A percentile compares a stretch with the other conserved stretches of the same genome.
phyloP scores from a whole-genome alignment of 2,113 vertebrate species.

The Physeter macrocephalus region DNA sequence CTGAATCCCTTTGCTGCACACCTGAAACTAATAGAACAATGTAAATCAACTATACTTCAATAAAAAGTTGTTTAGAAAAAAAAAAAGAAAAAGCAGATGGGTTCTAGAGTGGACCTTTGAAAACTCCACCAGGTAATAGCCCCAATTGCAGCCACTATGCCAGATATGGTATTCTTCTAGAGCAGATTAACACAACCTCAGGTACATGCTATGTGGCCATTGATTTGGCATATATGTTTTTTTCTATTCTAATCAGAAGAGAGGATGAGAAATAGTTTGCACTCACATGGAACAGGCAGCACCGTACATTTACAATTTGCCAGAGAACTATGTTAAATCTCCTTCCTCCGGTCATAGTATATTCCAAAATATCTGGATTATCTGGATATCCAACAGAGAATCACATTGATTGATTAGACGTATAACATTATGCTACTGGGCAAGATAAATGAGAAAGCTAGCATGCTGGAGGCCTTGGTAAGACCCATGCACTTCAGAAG shows the following conservation, averaged over 20 bases:
- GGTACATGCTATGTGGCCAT: neutral
- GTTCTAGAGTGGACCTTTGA: neutral
- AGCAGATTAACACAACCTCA: neutral
- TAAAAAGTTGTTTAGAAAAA: neutral
- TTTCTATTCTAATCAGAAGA: neutral
- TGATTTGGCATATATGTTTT: neutral
- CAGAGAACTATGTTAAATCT: neutral
- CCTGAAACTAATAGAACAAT: neutral
- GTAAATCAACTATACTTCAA: neutral
- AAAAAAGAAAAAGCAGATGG: neutral
- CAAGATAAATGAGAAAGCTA: neutral
- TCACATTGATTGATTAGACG: neutral
- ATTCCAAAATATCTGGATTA: neutral
- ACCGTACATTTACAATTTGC: neutral
- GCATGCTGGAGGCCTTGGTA: neutral
- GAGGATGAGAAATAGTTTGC: neutral
- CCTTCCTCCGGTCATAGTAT: neutral
- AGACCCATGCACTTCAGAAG: neutral
- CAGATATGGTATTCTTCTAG: neutral
- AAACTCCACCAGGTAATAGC: neutral
- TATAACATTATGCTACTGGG: too few species aligned
- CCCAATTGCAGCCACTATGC: neutral
- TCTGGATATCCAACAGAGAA: neutral
- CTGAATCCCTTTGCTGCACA: neutral
- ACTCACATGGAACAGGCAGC: neutral